These are phyloP conservation scores for Triops longicaudatus DNA, from an alignment of 1,140 invertebrate genomes.

Conservation along the genomic window DNA sequence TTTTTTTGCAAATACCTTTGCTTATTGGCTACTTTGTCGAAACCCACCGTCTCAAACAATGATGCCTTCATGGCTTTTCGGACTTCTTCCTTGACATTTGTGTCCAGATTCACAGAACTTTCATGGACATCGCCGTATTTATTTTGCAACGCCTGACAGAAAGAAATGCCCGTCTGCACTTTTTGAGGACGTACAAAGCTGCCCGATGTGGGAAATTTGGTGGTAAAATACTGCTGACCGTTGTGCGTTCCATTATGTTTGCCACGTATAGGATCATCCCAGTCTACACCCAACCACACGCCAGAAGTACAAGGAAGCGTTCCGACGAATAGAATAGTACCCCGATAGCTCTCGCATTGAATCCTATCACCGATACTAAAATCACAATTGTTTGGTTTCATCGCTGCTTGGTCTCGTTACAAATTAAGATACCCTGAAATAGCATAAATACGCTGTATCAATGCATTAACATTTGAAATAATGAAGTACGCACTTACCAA, in stretches of 20 bases:
- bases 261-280: constrained; percentile 77
- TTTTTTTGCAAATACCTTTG: constrained; percentile 50
- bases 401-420: neutral
- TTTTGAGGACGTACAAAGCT: constrained; percentile 70
- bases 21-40: constrained; percentile 70
- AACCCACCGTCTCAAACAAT: constrained; percentile 76
- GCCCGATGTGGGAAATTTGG: constrained; percentile 55
- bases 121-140: constrained; percentile 56
- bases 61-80: constrained; percentile 61
- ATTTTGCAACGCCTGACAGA: constrained; percentile 59
- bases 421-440: neutral
- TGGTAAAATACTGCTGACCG: constrained; percentile 69
- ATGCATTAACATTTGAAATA: too few relatives aligned
- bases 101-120: constrained; percentile 45
- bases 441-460: too few relatives aligned
- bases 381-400: neutral
- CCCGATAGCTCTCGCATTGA: constrained; percentile 46
- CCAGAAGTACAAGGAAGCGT: constrained; percentile 48
- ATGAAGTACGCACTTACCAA: too few relatives aligned
- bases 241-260: constrained; percentile 83
- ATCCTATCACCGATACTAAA: constrained; percentile 45
- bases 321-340: constrained; percentile 52
- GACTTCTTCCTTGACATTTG: constrained; percentile 51
- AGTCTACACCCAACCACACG: constrained; percentile 82
- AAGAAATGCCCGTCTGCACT: constrained; percentile 56